Conservation (phyloP, 2,797 vertebrate genomes). For the Ptychobarbus kaznakovi region DNA sequence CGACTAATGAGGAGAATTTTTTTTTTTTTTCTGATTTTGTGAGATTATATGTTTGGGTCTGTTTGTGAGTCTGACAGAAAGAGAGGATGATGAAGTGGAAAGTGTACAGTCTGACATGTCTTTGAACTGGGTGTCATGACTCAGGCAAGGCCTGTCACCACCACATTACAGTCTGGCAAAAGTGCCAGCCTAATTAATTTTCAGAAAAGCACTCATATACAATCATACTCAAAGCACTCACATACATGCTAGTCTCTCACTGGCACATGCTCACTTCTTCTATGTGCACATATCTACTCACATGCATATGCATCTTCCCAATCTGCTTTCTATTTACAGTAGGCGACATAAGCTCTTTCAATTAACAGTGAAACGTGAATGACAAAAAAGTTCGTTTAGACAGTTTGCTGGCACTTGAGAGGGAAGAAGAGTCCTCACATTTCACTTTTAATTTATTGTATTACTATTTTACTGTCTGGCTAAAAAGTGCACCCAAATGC, state of each 20-base stretch:
- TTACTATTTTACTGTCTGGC: neutral
- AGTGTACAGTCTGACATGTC: constrained; percentile 41
- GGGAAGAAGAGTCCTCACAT: neutral
- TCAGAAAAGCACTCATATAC: constrained; percentile 16
- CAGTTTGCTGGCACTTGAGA: neutral
- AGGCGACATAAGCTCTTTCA: neutral
- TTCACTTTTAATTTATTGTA: neutral
- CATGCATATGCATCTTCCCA: neutral
- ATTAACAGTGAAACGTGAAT: neutral
- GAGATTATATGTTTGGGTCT: constrained; percentile 35
- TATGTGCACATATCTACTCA: neutral
- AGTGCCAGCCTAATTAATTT: constrained; percentile 45
- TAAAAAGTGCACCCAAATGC: no score
- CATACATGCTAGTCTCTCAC: neutral
- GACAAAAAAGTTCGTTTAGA: no score
- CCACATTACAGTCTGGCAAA: constrained; percentile 28
- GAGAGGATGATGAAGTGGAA: constrained; percentile 10
- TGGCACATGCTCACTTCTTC: neutral
- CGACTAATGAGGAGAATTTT: neutral
- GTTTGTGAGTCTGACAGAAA: constrained; percentile 33
- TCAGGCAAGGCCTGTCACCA: constrained; percentile 32
- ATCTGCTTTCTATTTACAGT: neutral
- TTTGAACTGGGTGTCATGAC: constrained; percentile 48
- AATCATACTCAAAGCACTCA: neutral
- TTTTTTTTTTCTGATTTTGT: constrained; percentile 8